Conservation (phyloP, 2,888 invertebrate species). For the Ophion obscuratus region DNA sequence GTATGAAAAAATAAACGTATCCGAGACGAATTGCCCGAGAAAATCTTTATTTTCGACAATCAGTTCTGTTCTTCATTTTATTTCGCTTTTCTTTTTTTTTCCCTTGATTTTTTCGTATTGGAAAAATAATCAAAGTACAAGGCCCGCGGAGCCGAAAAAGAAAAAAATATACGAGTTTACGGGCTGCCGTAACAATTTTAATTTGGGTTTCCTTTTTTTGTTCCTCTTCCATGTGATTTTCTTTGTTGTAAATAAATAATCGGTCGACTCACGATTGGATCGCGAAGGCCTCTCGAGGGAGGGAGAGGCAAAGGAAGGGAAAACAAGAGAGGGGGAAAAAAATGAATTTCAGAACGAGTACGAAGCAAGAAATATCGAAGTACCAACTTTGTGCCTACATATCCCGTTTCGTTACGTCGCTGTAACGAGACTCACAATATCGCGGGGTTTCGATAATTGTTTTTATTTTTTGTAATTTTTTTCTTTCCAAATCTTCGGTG, state of each 20-base stretch:
- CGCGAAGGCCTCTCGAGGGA: neutral
- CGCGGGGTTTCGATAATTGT: slow-evolving; percentile 42
- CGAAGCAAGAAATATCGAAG: slow-evolving; percentile 53
- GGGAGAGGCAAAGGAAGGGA: neutral
- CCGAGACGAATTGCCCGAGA: neutral
- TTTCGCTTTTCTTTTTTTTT: neutral
- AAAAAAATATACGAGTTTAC: neutral
- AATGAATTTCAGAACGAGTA: slow-evolving; percentile 26
- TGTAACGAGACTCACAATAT: slow-evolving; percentile 58
- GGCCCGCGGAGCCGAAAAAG: neutral
- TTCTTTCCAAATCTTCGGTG: slow-evolving; percentile 67
- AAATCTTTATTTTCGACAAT: neutral
- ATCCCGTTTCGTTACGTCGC: slow-evolving; percentile 71
- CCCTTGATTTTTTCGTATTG: neutral
- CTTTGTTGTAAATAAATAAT: neutral
- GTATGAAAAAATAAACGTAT: neutral
- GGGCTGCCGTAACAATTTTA: neutral
- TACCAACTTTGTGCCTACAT: slow-evolving; percentile 80
- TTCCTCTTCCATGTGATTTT: neutral
- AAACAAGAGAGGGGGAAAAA: slow-evolving; percentile 14
- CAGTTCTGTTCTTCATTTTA: neutral
- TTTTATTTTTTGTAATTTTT: slow-evolving; percentile 44
- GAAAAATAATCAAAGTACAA: neutral
- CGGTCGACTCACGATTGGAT: neutral
- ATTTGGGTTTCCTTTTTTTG: neutral